These are phyloP conservation scores for Lamprotornis superbus DNA, from an alignment of 2,113 vertebrate genomes.

Conservation along the genomic window DNA sequence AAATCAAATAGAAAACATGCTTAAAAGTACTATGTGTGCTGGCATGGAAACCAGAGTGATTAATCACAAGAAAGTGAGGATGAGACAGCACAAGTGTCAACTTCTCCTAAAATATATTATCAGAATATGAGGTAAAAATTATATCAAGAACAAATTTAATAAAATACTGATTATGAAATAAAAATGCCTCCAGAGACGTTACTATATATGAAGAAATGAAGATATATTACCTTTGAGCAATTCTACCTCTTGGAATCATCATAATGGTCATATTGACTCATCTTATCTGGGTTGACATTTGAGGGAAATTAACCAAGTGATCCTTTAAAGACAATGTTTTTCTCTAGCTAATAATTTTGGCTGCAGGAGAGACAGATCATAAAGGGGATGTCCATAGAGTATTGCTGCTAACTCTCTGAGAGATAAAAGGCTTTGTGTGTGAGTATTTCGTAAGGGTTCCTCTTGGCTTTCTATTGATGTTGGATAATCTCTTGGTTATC, in stretches of 20 bases:
- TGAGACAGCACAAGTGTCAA: background rate
- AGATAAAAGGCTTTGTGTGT: background rate
- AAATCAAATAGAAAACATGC: background rate
- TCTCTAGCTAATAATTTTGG: background rate
- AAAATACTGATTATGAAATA: background rate
- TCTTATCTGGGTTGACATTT: background rate
- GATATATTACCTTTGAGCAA: background rate
- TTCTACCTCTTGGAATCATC: background rate
- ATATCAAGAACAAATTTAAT: background rate
- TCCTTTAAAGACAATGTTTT: background rate
- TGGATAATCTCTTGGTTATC: background rate
- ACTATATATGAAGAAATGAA: background rate
- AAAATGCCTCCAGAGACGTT: background rate
- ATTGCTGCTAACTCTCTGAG: background rate
- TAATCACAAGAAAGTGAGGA: background rate
- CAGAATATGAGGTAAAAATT: background rate
- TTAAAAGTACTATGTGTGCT: background rate
- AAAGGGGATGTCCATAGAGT: background rate
- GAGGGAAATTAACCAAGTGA: background rate
- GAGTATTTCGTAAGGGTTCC: background rate
- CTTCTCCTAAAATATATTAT: background rate
- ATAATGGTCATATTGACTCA: background rate
- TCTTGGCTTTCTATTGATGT: background rate
- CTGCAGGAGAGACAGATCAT: background rate
- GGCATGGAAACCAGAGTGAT: background rate